Evolutionary conservation across 2,797 vertebrate genomes (phyloP).

Genomic region (Petrocephalus sullivani): DNA sequence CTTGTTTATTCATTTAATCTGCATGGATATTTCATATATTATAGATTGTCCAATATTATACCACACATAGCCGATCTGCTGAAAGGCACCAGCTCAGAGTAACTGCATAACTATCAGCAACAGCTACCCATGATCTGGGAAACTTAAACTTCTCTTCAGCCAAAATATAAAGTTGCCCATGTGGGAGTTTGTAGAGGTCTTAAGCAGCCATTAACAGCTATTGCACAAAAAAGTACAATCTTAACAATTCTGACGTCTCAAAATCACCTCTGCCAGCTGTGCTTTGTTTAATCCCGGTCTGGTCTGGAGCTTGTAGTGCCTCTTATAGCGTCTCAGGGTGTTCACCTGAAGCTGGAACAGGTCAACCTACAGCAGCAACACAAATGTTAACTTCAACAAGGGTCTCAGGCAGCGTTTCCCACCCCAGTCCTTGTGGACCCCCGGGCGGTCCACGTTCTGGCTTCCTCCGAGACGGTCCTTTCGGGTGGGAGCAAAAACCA

Average conservation of each 20-base stretch:
- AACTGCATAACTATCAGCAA: neutral
- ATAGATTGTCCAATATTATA: neutral
- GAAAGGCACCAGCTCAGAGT: neutral
- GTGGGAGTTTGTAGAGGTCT: neutral
- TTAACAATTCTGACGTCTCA: neutral
- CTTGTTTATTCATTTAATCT: too few species aligned
- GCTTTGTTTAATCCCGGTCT: constrained; percentile 96
- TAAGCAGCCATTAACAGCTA: neutral
- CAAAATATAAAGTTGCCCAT: neutral
- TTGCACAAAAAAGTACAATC: neutral
- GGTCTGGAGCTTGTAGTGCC: constrained; percentile 97
- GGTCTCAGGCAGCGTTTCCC: neutral
- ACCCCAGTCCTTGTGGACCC: neutral
- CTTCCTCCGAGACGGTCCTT: neutral
- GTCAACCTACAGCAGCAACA: constrained; percentile 72
- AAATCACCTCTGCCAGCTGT: constrained; percentile 85
- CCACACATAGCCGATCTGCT: neutral
- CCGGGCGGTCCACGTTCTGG: neutral
- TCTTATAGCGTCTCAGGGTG: constrained; percentile 91
- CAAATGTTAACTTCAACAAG: neutral
- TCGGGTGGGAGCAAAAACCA: neutral
- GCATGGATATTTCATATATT: neutral
- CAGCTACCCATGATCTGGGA: neutral
- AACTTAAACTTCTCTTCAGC: neutral
- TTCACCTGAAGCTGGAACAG: constrained; percentile 98